phyloP scores from a whole-genome alignment of 2,888 invertebrate genomes.

The Sepiola atlantica region DNA sequence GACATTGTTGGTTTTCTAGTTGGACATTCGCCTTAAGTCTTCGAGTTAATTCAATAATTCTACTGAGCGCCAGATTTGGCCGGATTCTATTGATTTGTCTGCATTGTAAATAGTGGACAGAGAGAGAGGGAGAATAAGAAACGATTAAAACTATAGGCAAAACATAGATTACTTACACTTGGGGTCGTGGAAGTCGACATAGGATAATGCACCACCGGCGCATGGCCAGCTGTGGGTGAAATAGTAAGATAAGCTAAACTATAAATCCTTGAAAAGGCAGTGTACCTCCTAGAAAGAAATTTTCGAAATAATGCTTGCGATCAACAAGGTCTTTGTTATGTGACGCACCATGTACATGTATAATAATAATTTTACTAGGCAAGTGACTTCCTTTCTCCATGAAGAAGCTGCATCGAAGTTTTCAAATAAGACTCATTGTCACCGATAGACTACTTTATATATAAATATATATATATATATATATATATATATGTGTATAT shows the following conservation, averaged over 20 bases:
- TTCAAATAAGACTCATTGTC: too few species aligned
- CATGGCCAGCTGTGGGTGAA: too few species aligned
- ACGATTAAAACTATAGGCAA: background rate
- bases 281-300: too few species aligned
- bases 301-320: too few species aligned
- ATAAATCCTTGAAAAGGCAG: too few species aligned
- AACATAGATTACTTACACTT: background rate
- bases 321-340: background rate
- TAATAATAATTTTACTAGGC: background rate
- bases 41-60: background rate
- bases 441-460: too few species aligned
- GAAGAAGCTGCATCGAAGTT: too few species aligned
- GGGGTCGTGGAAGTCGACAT: background rate
- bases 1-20: background rate
- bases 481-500: background rate
- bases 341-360: background rate
- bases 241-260: too few species aligned
- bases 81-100: background rate
- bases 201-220: too few species aligned
- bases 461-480: too few species aligned
- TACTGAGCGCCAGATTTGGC: background rate
- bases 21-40: background rate
- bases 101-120: background rate
- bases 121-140: background rate
- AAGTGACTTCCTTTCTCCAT: too few species aligned